Base-by-base conservation (phyloP, 2,113 vertebrate species). In the Coracopsis vasa region DNA sequence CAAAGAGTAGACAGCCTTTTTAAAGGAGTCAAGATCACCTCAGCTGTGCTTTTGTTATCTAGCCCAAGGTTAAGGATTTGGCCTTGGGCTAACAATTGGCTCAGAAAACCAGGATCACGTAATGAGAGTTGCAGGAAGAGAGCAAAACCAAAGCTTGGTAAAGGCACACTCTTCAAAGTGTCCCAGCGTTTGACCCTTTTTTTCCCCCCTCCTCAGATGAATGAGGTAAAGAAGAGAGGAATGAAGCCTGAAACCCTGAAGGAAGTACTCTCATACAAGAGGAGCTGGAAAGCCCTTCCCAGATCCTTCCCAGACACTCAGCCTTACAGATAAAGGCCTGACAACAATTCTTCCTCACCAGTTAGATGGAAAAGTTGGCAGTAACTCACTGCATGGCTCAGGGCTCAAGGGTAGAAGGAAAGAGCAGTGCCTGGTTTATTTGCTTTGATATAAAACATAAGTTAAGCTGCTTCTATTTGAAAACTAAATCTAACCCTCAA, bases 41-140 rank as follows among this genome's bases (percentile, higher is more conserved):
- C 93, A 95, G 91, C 93, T 95, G 89, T 91, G 94, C 95, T 95
- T 95, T 90, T 96, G 94, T 91, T 96, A 96, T 90, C 93, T 93
- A 94, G 92, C 92, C 87, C 93, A 95, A 91, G 95, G 94, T 94
- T 91, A 96, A 82, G 81, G 91, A 95, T 91, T 95, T 93, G 84
- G 91, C 94, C 96, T 95, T 88, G 84, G 95, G 95, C 95, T 96
- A 95, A 82, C 90, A 86, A 89, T 82, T 95, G 89, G 93, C 93
- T 97, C 81, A 91, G 90, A 95, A 95, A 95, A 80, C 58, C 90
- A 80, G 80, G 81, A 96, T 95, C 94, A 50, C 61, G 37, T 85
- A 92, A 94, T 61, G 19, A 94, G 80, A 95, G 87, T 90, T 95
- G 77, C 82, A 95, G 88, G 80, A 96, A 96, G 88, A 90, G 18